Evolutionary conservation across 1,140 invertebrate genomes (phyloP).

Genomic region (Zaprionus ornatus): DNA sequence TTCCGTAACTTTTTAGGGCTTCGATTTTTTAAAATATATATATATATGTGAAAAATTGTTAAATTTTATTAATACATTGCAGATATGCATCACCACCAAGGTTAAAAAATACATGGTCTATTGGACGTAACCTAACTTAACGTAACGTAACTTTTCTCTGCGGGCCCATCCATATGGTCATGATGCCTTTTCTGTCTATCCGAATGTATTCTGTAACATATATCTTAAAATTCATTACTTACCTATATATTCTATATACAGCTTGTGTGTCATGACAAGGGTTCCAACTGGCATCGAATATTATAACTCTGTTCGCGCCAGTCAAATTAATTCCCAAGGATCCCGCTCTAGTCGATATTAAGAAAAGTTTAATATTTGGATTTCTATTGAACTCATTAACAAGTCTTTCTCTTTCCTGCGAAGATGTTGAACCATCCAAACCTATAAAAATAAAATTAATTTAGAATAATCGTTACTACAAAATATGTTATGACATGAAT

Average conservation of each 20-base stretch:
- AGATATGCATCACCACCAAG: too few species aligned
- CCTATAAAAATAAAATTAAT: conserved; percentile 83
- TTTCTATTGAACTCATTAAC: conserved; percentile 99
- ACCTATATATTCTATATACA: conserved; percentile 97
- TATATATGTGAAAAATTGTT: too few species aligned
- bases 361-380: conserved; percentile 94
- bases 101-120: too few species aligned
- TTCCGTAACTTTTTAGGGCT: too few species aligned
- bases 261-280: conserved; percentile 99
- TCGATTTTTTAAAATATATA: too few species aligned
- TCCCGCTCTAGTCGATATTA: conserved; percentile 98
- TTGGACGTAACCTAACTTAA: too few species aligned
- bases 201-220: too few species aligned
- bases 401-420: conserved; percentile 96
- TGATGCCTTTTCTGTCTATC: too few species aligned
- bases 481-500: not conserved
- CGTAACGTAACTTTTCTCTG: too few species aligned
- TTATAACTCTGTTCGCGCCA: conserved; percentile 98
- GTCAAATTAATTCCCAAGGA: conserved; percentile 99
- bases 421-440: conserved; percentile 97
- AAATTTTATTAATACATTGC: too few species aligned
- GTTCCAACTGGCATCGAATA: conserved; percentile 99
- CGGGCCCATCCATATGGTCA: too few species aligned
- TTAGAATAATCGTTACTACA: not conserved
- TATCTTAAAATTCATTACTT: not conserved